Percentiles rank a stretch among this genome's conserved stretches.
phyloP scores from a whole-genome alignment of 2,888 invertebrate species.

The Amphipoea lucens region DNA sequence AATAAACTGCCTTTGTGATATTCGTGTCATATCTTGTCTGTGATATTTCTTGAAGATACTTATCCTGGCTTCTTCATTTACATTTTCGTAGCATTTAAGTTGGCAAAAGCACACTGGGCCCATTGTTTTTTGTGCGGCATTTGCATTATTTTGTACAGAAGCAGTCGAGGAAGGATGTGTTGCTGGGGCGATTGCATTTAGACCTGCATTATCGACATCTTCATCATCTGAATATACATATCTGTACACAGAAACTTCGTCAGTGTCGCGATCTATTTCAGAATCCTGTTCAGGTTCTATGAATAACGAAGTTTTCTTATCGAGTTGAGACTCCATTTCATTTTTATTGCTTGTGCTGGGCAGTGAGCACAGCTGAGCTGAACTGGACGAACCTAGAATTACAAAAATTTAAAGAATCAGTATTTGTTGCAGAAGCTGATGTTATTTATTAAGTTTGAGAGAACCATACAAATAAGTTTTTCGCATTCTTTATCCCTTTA shows the following conservation, averaged over 20 bases:
- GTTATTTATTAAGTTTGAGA: not conserved
- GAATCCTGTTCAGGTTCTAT: not conserved
- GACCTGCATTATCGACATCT: not conserved
- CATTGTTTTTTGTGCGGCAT: not conserved
- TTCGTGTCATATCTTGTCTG: not conserved
- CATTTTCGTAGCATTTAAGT: slow-evolving; percentile 6
- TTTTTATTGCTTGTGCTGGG: not conserved
- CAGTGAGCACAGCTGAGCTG: not conserved
- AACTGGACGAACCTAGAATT: not conserved
- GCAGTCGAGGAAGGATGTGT: not conserved
- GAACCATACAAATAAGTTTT: not conserved
- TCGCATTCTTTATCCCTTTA: not conserved
- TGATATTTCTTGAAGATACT: slow-evolving; percentile 15
- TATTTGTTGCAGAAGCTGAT: not conserved
- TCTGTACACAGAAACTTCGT: not conserved
- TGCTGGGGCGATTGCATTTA: not conserved
- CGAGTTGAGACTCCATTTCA: not conserved
- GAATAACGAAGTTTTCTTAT: too few relatives aligned
- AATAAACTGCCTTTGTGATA: slow-evolving; percentile 16
- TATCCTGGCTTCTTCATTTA: not conserved
- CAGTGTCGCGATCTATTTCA: not conserved
- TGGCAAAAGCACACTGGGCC: not conserved
- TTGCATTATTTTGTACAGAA: not conserved
- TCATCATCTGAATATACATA: not conserved
- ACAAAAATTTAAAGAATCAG: not conserved